These are phyloP conservation scores for Armadillidium nasatum DNA, from an alignment of 1,140 invertebrate genomes.

Conservation along the genomic window DNA sequence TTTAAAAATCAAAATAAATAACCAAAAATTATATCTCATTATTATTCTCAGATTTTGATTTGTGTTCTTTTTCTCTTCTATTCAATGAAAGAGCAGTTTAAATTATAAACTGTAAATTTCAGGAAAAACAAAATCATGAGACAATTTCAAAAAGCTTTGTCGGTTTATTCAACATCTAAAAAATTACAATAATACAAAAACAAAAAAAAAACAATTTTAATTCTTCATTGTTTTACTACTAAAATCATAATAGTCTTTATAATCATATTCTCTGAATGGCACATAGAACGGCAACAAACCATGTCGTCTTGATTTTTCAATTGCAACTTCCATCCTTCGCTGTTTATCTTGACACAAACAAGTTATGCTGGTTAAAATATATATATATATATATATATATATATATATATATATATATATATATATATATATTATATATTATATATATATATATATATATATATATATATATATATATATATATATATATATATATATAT, in stretches of 20 bases:
- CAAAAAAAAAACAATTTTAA: too few species aligned
- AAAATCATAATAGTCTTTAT: constrained; percentile 62
- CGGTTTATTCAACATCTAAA: too few species aligned
- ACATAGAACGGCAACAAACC: constrained; percentile 73
- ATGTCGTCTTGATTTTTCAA: constrained; percentile 70
- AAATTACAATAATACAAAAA: too few species aligned
- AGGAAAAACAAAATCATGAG: too few species aligned
- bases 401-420: constrained; percentile 28
- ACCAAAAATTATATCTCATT: too few species aligned
- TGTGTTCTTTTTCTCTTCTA: too few species aligned
- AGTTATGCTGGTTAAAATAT: constrained; percentile 57
- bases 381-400: constrained; percentile 30
- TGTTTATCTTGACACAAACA: constrained; percentile 75
- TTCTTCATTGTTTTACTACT: too few species aligned
- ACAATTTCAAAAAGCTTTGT: too few species aligned
- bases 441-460: constrained; percentile 18
- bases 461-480: constrained; percentile 21
- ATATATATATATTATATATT: constrained; percentile 20
- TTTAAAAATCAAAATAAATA: too few species aligned
- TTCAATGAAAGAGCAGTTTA: too few species aligned
- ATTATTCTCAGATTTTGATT: too few species aligned
- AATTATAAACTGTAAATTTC: too few species aligned
- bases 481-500: constrained; percentile 26
- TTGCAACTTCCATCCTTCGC: constrained; percentile 65
- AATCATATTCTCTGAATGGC: constrained; percentile 73